Base-by-base conservation (phyloP, 1,140 invertebrate species). In the Bicyclus anynana region DNA sequence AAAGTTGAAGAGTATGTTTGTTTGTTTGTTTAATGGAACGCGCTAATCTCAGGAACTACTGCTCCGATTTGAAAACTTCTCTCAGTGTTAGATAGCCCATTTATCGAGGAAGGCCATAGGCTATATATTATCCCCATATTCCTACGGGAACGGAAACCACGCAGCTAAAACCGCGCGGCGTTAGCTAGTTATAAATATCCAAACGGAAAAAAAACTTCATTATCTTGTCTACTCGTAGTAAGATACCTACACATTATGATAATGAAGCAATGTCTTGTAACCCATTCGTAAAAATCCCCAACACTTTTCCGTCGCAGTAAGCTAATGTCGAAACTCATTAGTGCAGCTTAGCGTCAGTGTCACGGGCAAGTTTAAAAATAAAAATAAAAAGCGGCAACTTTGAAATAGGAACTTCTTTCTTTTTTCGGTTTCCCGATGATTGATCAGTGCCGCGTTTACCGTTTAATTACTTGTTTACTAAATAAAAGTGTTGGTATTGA, bases 301-400 rank as follows among this genome's bases (percentile, higher is more conserved):
- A 27, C 51, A 59, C 61, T 74, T 77, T 77, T 77, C 72, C 67
- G 64, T 72, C 59, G 58, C 65, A 69, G 62, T 73, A 50, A 78
- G 69, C 82, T 87, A 87, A 87, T 87, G 84, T 83, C 80, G 66
- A 78, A 85, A 78, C 78, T 87, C 82, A 87, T 87, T 87, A 87
- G 80, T 62, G 75, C 61, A 74, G 78, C 81, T 77, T 75, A 79
- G 65, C 77, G 80, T 87, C 84, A 85, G 78, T 87, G 84, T 83
- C 84, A 87, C 68, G 78, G 82, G 61, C 80, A 81, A 69, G 69
- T 79, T 77, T 77, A 78, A 82, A 84, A 87, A 82, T 79, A 83
- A 83, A 80, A 76, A 65, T 64, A 73, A 78, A 80, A 76, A 75
- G 71, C 56, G 61, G 33, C 62, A 68, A 62, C 71, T 80, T 79